These are phyloP conservation scores for Eriosoma lanigerum DNA, from an alignment of 1,140 invertebrate genomes.

Conservation along the genomic window DNA sequence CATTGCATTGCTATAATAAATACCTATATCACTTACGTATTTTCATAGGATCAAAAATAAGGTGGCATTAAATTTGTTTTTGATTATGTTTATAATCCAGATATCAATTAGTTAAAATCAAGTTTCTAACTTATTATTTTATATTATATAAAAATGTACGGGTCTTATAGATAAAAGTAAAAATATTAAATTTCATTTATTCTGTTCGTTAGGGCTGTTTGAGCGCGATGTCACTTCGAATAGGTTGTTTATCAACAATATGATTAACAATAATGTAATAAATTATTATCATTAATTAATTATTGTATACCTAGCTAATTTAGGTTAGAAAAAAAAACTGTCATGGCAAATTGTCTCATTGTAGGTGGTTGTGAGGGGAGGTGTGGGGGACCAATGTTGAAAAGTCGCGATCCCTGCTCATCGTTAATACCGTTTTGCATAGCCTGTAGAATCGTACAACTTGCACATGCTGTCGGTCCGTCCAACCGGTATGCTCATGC, in stretches of 20 bases:
- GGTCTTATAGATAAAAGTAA: conserved; percentile 1
- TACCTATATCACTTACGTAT: not conserved
- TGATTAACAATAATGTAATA: conserved; percentile 9
- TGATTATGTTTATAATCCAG: conserved; percentile 34
- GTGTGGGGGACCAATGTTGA: not conserved
- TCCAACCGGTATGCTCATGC: conserved; percentile 57
- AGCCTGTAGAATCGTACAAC: conserved; percentile 76
- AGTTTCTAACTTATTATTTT: not conserved
- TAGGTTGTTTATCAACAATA: conserved; percentile 20
- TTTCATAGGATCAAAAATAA: not conserved
- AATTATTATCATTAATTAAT: too few species aligned
- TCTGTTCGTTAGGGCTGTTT: conserved; percentile 15
- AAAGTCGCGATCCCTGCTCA: conserved; percentile 53
- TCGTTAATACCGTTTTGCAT: conserved; percentile 76
- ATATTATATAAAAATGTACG: not conserved
- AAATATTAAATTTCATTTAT: not conserved
- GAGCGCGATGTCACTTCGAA: conserved; percentile 27
- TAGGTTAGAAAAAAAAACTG: conserved; percentile 45
- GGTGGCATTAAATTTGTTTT: not conserved
- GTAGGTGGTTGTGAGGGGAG: too few species aligned
- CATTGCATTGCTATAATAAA: not conserved
- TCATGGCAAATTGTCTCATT: conserved; percentile 48
- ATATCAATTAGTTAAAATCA: not conserved
- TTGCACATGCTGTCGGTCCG: conserved; percentile 80
- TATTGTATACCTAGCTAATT: conserved; percentile 34